Evolutionary conservation across 1,140 invertebrate species (phyloP), one percentile per base, ranked within the genome.

Genomic region (Acromyrmex charruanus): DNA sequence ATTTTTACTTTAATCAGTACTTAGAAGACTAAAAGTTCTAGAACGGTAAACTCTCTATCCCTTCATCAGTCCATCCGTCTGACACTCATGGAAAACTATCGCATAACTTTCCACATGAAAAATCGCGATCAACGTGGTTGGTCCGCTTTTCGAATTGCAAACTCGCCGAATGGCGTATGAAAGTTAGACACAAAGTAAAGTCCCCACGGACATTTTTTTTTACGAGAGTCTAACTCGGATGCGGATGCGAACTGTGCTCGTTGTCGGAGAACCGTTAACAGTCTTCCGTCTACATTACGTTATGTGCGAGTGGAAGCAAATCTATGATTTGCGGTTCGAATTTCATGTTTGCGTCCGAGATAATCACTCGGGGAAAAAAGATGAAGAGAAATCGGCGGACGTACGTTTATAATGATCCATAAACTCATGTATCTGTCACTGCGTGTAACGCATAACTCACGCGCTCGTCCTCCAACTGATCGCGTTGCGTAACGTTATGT

Each of bases 401-500:
- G 49, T 55, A 35, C 49, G 18, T 53, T 81, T 18, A 12, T 44
- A 65, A 72, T 68, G 85, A 66, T 59, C 58, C 80, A 49, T 63
- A 25, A 61, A 6, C 58, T 39, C 66, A 58, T 86, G 84, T 53
- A 71, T 85, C 79, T 71, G 79, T 39, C 77, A 51, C 79, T 39
- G 9, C 25, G 63, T 68, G 59, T 66, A 35, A 35, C 58, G 79
- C 66, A 53, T 61, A 85, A 59, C 53, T 84, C 61, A 77, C 69
- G 61, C 53, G 44, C 66, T 68, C 72, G 72, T 84, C 72, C 85
- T 89, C 86, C 79, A 87, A 58, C 69, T 59, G 66, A 84, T 71
- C 77, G 55, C 44, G 75, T 89, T 88, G 75, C 87, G 66, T 89
- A 88, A 89, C 81, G 74, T 89, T 81, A 87, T 63, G 86, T 79